phyloP scores from a whole-genome alignment of 2,113 vertebrate species.

The Numida meleagris region DNA sequence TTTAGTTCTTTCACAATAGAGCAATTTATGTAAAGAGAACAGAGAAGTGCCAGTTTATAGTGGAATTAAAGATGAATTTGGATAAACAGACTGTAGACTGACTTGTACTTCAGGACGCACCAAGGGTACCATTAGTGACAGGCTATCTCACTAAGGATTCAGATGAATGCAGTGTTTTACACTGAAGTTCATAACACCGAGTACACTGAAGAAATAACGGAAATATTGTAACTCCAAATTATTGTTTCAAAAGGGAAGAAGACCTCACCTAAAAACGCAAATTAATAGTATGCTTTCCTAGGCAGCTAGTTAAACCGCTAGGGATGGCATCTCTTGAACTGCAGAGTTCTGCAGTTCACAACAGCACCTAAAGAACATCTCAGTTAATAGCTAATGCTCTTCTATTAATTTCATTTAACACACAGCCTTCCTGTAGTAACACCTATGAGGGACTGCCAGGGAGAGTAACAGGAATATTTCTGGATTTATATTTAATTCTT shows the following conservation, averaged over 20 bases:
- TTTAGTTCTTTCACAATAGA: not conserved
- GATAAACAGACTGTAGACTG: not conserved
- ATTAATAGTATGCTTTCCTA: not conserved
- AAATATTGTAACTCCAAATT: not conserved
- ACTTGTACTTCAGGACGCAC: not conserved
- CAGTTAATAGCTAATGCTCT: not conserved
- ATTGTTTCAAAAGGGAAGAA: not conserved
- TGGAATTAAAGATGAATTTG: not conserved
- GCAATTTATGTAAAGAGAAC: not conserved
- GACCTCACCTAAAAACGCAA: not conserved
- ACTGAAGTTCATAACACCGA: not conserved
- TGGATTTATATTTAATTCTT: not conserved
- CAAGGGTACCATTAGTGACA: not conserved
- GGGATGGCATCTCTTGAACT: not conserved
- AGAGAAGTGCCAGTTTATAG: not conserved
- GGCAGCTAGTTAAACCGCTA: not conserved
- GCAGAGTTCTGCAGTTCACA: accelerated
- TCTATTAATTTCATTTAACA: not conserved
- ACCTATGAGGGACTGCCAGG: not conserved
- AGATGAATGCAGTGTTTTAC: not conserved
- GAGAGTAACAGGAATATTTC: not conserved
- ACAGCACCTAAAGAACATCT: not conserved
- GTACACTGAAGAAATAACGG: not conserved
- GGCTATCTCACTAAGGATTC: not conserved
- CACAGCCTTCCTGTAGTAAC: not conserved